A percentile compares a stretch with the other conserved stretches of the same genome.
These are phyloP conservation scores for Petrocephalus zakoni DNA, from an alignment of 2,113 vertebrate genomes.

Conservation along the genomic window DNA sequence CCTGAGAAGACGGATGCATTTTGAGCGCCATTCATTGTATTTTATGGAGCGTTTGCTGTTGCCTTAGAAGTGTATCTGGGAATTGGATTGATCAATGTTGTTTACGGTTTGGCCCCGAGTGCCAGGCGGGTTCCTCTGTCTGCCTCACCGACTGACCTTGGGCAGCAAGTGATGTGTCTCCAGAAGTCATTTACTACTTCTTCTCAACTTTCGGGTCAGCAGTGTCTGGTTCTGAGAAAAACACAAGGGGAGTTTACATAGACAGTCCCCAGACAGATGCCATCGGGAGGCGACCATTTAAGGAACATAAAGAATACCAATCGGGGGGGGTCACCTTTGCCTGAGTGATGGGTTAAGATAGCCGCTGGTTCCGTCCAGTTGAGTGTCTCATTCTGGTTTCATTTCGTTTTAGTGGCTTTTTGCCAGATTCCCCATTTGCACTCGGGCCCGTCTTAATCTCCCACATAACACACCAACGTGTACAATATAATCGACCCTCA, in stretches of 20 bases:
- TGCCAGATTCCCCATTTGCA: background rate
- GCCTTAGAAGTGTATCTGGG: constrained; percentile 14
- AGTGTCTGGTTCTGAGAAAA: background rate
- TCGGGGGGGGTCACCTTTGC: background rate
- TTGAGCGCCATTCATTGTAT: constrained; percentile 8
- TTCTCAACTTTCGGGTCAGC: background rate
- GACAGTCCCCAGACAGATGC: too few species aligned
- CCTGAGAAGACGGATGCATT: background rate
- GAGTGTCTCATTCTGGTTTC: background rate
- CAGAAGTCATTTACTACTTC: background rate
- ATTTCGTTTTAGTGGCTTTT: background rate
- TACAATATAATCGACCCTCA: background rate
- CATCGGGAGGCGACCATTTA: too few species aligned
- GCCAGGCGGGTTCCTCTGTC: background rate
- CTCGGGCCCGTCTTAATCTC: background rate
- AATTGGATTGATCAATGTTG: constrained; percentile 7
- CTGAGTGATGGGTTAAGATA: background rate
- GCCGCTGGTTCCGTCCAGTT: background rate
- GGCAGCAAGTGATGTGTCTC: background rate
- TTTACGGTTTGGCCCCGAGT: background rate
- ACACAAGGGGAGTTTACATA: background rate
- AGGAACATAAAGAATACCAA: too few species aligned
- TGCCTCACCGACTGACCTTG: constrained; percentile 17
- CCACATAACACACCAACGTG: background rate
- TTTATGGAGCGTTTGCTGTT: constrained; percentile 14